Base-by-base conservation (phyloP, 2,113 vertebrate genomes). In the Centropristis striata region DNA sequence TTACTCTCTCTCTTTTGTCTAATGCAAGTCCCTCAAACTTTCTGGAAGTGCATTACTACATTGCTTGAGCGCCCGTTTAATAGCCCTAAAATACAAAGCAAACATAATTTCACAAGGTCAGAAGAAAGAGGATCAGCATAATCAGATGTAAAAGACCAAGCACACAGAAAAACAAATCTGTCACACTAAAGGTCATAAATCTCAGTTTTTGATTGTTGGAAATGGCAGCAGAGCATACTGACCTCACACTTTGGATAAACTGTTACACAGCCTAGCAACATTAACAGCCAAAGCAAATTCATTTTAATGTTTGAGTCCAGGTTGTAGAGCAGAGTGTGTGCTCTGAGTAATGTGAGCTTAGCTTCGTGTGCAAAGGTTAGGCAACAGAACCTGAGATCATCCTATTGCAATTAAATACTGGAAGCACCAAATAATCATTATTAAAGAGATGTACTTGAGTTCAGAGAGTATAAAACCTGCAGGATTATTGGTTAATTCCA, bases 301-400 rank as follows among this genome's bases (percentile, higher is more conserved):
- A 13, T 9, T 4, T 6, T 41, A 8, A 11, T 25, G 21, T 41
- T 41, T 25, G 20, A 32, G 15, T 60, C 27, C 18, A 61, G n/a
- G 4, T 28, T 54, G 20, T 14, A 12, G 32, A 68, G 27, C n/a
- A 37, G 36, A 2, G 41, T 12, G 72, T 70, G 15, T 32, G 55
- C 15, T 50, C 27, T 32, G 42, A 57, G 47, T 41, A 66, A 23
- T 36, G 18, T 13, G 27, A 51, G 59, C 46, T 47, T 28, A 49
- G 36, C 28, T 65, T 23, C 13, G 47, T 53, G 39, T 36, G 4
- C 13, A 53, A 14, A 77, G 73, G 32, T 75, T 36, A 66, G 44
- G 16, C 37, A 49, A 63, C 49, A 77, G 21, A 70, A 58, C 49
- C 63, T 59, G 55, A 51, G 55, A 81, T 59, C 59, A 74, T 70